Percentiles rank a stretch among this genome's conserved stretches.
Conservation (phyloP, 37 sponge, comb jelly and placozoan species). For the Ephydatia muelleri region DNA sequence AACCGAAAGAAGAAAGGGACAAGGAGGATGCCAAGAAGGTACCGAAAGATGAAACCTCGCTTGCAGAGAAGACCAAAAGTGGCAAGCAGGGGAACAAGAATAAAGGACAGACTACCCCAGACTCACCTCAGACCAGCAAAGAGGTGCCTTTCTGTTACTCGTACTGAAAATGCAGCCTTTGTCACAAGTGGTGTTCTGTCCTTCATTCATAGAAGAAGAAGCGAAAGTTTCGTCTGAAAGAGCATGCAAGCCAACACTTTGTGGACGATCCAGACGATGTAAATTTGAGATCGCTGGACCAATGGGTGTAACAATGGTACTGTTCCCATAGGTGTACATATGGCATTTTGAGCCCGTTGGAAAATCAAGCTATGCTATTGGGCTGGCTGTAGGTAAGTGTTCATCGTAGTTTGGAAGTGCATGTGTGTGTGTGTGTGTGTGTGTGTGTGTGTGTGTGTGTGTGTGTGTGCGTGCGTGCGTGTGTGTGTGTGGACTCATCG, state of each 20-base stretch:
- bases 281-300: neutral
- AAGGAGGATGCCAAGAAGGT: neutral
- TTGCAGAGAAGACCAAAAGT: neutral
- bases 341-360: slow-evolving; percentile 71
- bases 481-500: too few relatives aligned
- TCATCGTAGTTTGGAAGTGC: neutral
- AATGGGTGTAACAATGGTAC: neutral
- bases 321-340: slow-evolving; percentile 24
- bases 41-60: neutral
- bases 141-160: too few relatives aligned
- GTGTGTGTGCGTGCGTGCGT: too few relatives aligned
- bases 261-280: slow-evolving; percentile 53
- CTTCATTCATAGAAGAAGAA: slow-evolving; percentile 50
- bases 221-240: slow-evolving; percentile 48
- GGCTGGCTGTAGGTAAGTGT: slow-evolving; percentile 54
- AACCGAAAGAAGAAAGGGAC: slow-evolving; percentile 7
- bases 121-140: slow-evolving; percentile 37
- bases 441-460: too few relatives aligned
- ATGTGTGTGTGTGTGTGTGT: too few relatives aligned
- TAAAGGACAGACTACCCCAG: slow-evolving; percentile 29
- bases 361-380: slow-evolving; percentile 42
- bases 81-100: slow-evolving; percentile 6
- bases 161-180: too few relatives aligned
- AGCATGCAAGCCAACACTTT: slow-evolving; percentile 44
- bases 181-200: too few relatives aligned